These are phyloP conservation scores for Adela reaumurella DNA, from an alignment of 2,888 invertebrate genomes.

Conservation along the genomic window DNA sequence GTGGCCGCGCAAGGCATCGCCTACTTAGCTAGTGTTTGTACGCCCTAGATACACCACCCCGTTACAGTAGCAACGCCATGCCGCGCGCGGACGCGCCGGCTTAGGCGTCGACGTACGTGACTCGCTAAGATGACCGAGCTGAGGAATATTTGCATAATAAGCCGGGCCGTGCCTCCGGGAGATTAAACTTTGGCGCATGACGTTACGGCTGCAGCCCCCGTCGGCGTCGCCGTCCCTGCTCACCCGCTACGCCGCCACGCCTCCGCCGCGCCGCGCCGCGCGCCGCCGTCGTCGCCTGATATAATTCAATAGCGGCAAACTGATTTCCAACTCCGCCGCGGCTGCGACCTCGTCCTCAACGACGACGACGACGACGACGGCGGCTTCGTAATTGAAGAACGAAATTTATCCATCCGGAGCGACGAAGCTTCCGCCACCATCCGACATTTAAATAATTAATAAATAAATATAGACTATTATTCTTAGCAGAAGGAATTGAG, in stretches of 20 bases:
- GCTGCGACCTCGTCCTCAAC: slow-evolving; percentile 19
- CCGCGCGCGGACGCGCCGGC: too few species aligned
- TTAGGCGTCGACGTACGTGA: slow-evolving; percentile 29
- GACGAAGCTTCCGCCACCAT: neutral
- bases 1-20: too few species aligned
- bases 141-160: slow-evolving; percentile 48
- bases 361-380: slow-evolving; percentile 13
- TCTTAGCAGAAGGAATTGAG: too few species aligned
- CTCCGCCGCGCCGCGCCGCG: neutral
- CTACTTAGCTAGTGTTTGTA: too few species aligned
- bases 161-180: slow-evolving; percentile 42
- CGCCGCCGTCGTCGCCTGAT: slow-evolving; percentile 22
- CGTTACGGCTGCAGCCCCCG: slow-evolving; percentile 37
- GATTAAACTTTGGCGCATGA: slow-evolving; percentile 52
- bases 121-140: slow-evolving; percentile 34
- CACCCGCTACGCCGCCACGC: neutral
- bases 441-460: neutral
- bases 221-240: too few species aligned
- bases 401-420: neutral
- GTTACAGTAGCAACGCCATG: too few species aligned
- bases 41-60: too few species aligned
- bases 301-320: slow-evolving; percentile 53
- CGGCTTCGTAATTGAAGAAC: neutral
- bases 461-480: too few species aligned
- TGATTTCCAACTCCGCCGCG: slow-evolving; percentile 36